Percentiles rank a stretch among this genome's conserved stretches.
Conservation (phyloP, 2,113 vertebrate genomes). For the Callipepla squamata region DNA sequence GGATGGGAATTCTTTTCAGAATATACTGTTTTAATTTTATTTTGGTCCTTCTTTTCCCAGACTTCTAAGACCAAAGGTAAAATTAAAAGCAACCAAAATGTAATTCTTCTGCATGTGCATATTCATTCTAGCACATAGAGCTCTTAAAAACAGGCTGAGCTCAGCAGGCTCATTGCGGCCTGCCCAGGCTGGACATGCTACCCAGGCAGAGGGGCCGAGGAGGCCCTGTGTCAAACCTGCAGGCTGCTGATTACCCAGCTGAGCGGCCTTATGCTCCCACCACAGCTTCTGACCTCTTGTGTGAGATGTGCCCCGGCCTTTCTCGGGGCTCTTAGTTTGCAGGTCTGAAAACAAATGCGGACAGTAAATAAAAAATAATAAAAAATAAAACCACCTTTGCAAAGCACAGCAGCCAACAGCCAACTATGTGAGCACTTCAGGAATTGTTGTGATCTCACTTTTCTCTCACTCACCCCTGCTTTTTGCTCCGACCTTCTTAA, state of each 20-base stretch:
- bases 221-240: not conserved
- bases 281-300: not conserved
- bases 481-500: not conserved
- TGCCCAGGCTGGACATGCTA: not conserved
- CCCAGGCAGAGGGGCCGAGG: not conserved
- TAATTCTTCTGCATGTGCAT: not conserved
- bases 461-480: not conserved
- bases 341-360: not conserved
- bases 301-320: not conserved
- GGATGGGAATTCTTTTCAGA: not conserved
- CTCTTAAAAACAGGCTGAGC: not conserved
- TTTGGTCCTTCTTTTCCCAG: not conserved
- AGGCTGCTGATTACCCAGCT: not conserved
- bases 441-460: not conserved
- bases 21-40: not conserved
- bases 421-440: rapidly evolving
- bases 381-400: not conserved
- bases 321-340: not conserved
- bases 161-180: not conserved
- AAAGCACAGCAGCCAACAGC: not conserved
- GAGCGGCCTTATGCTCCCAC: rapidly evolving
- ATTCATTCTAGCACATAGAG: not conserved
- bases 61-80: not conserved
- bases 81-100: not conserved
- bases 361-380: not conserved